These are phyloP conservation scores for Hephaestus fuliginosus DNA, from an alignment of 2,797 vertebrate species.

Conservation along the genomic window DNA sequence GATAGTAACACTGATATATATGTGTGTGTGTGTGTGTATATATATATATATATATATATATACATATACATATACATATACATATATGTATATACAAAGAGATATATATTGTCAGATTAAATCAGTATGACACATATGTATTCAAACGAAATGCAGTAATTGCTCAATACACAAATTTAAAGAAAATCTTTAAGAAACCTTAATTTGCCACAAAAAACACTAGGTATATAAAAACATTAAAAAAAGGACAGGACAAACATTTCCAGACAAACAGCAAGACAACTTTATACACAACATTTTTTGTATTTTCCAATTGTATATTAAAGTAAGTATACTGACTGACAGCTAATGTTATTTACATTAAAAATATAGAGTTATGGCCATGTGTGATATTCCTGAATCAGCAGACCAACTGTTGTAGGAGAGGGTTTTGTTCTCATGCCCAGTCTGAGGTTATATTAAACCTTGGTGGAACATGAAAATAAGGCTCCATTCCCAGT, in stretches of 20 bases:
- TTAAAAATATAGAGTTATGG: conserved; percentile 55
- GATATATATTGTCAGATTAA: conserved; percentile 45
- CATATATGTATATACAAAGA: conserved; percentile 4
- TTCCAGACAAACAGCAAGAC: conserved; percentile 61
- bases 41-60: too few relatives aligned
- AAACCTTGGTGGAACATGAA: conserved; percentile 32
- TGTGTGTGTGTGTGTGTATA: neutral
- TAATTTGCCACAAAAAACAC: conserved; percentile 64
- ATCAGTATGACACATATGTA: conserved; percentile 60
- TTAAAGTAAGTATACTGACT: conserved; percentile 44
- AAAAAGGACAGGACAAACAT: conserved; percentile 33
- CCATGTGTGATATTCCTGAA: conserved; percentile 73
- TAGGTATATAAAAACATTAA: conserved; percentile 76
- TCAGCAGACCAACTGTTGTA: conserved; percentile 41
- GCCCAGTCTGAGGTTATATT: conserved; percentile 35
- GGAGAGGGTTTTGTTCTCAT: conserved; percentile 46
- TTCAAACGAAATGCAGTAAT: conserved; percentile 47
- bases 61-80: neutral
- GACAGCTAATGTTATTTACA: conserved; percentile 60
- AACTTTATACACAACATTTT: conserved; percentile 42
- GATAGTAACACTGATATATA: conserved; percentile 61
- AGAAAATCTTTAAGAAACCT: conserved; percentile 49
- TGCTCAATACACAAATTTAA: conserved; percentile 58
- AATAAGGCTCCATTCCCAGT: conserved; percentile 30
- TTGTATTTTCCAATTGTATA: conserved; percentile 57